A percentile compares a stretch with the other conserved stretches of the same genome.
Conservation (phyloP, 1,140 invertebrate species). For the Stegodyphus mimosarum region DNA sequence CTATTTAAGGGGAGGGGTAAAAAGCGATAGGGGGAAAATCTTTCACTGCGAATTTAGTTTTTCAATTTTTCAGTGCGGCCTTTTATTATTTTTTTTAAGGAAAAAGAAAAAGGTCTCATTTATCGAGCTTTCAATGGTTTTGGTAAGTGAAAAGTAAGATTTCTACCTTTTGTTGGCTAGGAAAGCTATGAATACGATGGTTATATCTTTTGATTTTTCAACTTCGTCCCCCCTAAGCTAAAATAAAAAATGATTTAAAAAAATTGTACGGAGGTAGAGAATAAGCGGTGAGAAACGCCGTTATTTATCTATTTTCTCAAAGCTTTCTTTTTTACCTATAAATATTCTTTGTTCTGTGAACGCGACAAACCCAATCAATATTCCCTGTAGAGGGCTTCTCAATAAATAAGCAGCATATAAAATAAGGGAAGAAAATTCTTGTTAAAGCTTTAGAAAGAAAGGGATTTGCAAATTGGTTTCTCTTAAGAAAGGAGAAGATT, state of each 20-base stretch:
- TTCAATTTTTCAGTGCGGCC: constrained; percentile 54
- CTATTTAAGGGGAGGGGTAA: constrained; percentile 12
- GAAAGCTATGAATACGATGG: constrained; percentile 46
- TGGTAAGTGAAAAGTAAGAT: constrained; percentile 60
- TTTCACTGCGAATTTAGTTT: constrained; percentile 54
- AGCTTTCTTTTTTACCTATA: constrained; percentile 36
- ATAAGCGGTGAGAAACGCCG: neutral
- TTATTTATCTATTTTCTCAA: constrained; percentile 58
- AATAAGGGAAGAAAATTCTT: constrained; percentile 46
- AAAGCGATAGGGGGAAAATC: neutral
- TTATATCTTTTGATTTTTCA: constrained; percentile 58
- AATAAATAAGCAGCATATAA: constrained; percentile 56
- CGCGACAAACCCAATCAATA: constrained; percentile 52
- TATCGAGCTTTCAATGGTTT: constrained; percentile 59
- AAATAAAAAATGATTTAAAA: constrained; percentile 35
- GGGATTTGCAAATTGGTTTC: constrained; percentile 60
- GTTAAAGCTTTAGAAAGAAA: constrained; percentile 55
- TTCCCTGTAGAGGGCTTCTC: constrained; percentile 27
- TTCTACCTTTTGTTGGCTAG: constrained; percentile 56
- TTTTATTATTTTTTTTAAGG: neutral
- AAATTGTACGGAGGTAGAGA: neutral
- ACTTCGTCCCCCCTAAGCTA: constrained; percentile 5
- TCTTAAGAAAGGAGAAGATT: constrained; percentile 52
- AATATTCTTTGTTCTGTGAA: constrained; percentile 51
- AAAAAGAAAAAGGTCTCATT: constrained; percentile 48